Evolutionary conservation across 2,113 vertebrate species (phyloP).

Genomic region (Psammodynastes pulverulentus): DNA sequence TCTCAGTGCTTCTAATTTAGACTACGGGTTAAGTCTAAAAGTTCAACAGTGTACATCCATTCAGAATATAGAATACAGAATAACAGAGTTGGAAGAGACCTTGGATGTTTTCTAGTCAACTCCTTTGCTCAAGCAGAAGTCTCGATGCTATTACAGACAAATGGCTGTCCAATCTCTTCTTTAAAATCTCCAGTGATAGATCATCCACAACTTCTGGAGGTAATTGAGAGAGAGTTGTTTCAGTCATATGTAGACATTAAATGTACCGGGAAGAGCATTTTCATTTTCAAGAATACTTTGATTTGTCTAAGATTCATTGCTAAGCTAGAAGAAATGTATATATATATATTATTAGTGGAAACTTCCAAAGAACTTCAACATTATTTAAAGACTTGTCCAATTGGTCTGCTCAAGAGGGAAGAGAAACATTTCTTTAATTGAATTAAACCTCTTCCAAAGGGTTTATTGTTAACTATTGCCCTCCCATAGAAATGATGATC

Average conservation of each 20-base stretch:
- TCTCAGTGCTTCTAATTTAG: constrained; percentile 15
- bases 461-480: neutral
- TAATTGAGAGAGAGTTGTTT: constrained; percentile 6
- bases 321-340: neutral
- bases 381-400: neutral
- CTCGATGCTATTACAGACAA: neutral
- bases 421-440: neutral
- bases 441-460: neutral
- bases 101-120: neutral
- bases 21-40: constrained; percentile 36
- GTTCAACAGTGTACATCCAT: constrained; percentile 35
- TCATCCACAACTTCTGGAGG: neutral
- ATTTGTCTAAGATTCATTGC: neutral
- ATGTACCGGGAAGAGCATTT: constrained; percentile 20
- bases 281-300: constrained; percentile 35
- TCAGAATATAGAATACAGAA: neutral
- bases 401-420: neutral
- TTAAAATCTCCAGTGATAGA: neutral
- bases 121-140: neutral
- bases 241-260: constrained; percentile 30
- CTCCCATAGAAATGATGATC: neutral
- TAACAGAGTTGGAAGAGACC: neutral
- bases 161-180: neutral
- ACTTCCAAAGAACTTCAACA: neutral
- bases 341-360: neutral